Base-by-base conservation (phyloP, 37 sponge, comb jelly and placozoan genomes). In the Cladorhizidae sp. region DNA sequence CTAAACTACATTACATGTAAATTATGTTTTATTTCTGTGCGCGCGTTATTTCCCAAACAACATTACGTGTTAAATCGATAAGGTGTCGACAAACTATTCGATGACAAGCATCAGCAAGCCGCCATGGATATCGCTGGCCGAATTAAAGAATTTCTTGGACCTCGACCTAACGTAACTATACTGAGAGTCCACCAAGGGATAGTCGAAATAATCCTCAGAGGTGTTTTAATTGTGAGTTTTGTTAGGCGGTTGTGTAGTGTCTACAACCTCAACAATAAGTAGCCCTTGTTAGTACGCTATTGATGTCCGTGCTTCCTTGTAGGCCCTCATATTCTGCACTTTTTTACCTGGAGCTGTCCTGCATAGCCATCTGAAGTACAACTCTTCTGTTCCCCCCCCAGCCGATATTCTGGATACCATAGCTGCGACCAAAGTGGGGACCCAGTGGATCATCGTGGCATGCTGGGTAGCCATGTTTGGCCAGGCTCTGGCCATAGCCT, bases 151-250 rank as follows among this genome's bases (percentile, higher is more conserved):
- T 58, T 26, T 25, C 23, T 76, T 6, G 50, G 35, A 67, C 68
- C 68, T 67, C 36, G n/a, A 25, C 82, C 82, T n/a, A 73, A 45
- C 61, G 25, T 82, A n/a, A 73, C 45, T 0, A 51, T 55, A 3
- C 50, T 82, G 11, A 57, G 43, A 40, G 41, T 70, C 74, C 42
- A 73, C 61, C 82, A 82, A 51, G 82, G 82, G 3, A 38, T 82
- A 14, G 82, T 73, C 45, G 82, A 82, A 38, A 82, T 82, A n/a
- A 9, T 63, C 29, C 45, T 70, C 17, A 56, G 74, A 61, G 65
- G 21, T 12, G 65, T 37, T 41, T 40, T 72, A 21, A 57, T 82
- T n/a, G 82, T 82, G 61, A 82, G 82, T 75, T n/a, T 6, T 28
- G n/a, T 12, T n/a, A n/a, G n/a, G n/a, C n/a, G n/a, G n/a, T 17